Conservation (phyloP, 2,888 invertebrate species). For the Anthrax anthrax region DNA sequence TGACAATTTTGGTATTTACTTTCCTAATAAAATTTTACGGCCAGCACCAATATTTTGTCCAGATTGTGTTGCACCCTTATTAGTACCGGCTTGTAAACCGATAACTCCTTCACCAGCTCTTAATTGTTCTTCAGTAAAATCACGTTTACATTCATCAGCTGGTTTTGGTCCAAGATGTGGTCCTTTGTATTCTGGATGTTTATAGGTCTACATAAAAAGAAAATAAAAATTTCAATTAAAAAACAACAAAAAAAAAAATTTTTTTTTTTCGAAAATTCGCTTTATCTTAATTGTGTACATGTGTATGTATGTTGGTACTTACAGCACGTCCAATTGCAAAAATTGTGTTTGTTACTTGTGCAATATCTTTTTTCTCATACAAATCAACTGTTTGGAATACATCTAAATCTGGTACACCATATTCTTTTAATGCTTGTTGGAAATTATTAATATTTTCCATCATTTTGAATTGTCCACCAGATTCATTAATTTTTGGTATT, state of each 20-base stretch:
- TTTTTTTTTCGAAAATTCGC: too few relatives aligned
- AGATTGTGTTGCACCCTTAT: slow-evolving; percentile 89
- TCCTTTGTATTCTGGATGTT: slow-evolving; percentile 69
- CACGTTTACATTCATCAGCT: slow-evolving; percentile 82
- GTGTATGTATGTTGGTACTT: slow-evolving; percentile 21
- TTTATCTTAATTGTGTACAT: too few relatives aligned
- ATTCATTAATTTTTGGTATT: slow-evolving; percentile 78
- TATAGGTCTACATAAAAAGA: slow-evolving; percentile 52
- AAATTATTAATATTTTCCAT: slow-evolving; percentile 98
- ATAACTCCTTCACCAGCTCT: slow-evolving; percentile 79
- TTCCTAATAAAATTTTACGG: slow-evolving; percentile 81
- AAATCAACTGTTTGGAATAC: slow-evolving; percentile 95
- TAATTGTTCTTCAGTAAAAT: slow-evolving; percentile 84
- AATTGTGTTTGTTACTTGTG: slow-evolving; percentile 69
- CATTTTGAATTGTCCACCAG: slow-evolving; percentile 96
- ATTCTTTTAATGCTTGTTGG: slow-evolving; percentile 69
- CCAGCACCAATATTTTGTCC: slow-evolving; percentile 82
- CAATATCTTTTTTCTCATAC: slow-evolving; percentile 87
- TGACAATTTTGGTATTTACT: too few relatives aligned
- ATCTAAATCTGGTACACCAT: slow-evolving; percentile 83
- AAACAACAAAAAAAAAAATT: not conserved
- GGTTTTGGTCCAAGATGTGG: slow-evolving; percentile 91
- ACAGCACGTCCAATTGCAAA: slow-evolving; percentile 77
- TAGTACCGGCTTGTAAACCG: slow-evolving; percentile 89
- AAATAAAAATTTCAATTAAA: not conserved